Conservation (phyloP, 2,888 invertebrate genomes). For the Formica aserva region DNA sequence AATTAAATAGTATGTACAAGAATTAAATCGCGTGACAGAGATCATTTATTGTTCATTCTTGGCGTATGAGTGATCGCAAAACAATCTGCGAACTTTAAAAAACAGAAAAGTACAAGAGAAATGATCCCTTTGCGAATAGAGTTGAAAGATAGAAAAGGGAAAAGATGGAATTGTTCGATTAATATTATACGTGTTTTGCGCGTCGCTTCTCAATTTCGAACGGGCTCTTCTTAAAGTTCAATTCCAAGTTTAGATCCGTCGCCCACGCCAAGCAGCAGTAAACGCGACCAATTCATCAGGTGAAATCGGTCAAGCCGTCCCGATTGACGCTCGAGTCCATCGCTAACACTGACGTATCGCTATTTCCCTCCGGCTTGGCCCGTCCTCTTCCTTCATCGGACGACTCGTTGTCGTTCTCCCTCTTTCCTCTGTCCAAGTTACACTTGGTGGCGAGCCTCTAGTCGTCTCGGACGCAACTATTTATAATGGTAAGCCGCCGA, state of each 20-base stretch:
- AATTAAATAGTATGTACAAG: no score
- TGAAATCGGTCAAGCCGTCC: neutral
- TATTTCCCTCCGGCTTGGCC: constrained; percentile 42
- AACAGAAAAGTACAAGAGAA: no score
- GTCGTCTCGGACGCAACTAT: constrained; percentile 65
- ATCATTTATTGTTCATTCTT: no score
- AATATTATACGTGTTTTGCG: neutral
- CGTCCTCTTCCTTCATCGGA: constrained; percentile 30
- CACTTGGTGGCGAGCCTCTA: constrained; percentile 32
- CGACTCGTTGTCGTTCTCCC: neutral
- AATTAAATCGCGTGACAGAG: no score
- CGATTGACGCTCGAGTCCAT: constrained; percentile 53
- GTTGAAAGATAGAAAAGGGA: neutral
- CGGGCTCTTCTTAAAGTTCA: neutral
- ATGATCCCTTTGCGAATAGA: neutral
- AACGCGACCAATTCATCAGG: neutral
- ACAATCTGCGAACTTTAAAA: neutral
- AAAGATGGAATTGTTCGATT: neutral
- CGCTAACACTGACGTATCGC: constrained; percentile 52
- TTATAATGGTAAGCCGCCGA: constrained; percentile 69
- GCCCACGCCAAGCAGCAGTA: neutral
- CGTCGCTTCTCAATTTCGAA: neutral
- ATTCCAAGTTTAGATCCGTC: constrained; percentile 9
- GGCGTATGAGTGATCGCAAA: neutral
- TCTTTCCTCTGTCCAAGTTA: constrained; percentile 35